phyloP scores from a whole-genome alignment of 2,113 vertebrate genomes.

The Ursus arctos region DNA sequence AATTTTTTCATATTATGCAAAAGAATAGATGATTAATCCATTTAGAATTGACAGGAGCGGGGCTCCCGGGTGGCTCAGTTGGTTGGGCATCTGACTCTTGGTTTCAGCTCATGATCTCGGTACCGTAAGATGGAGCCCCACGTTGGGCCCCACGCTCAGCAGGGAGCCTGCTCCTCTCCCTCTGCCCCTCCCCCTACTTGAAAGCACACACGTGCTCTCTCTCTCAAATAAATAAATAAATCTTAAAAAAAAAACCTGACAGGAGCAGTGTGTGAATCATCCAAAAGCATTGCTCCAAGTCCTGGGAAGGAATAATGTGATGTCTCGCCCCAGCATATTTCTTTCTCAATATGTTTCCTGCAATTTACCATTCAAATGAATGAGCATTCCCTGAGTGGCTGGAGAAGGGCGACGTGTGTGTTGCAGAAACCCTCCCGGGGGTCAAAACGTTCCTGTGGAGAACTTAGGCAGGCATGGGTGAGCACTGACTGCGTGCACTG shows the following conservation, averaged over 20 bases:
- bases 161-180: neutral
- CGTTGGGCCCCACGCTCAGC: rapidly evolving
- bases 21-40: slow-evolving; percentile 65
- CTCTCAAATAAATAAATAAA: neutral
- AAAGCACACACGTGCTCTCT: rapidly evolving
- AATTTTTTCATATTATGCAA: slow-evolving; percentile 36
- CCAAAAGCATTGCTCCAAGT: slow-evolving; percentile 6
- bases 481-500: neutral
- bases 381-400: neutral
- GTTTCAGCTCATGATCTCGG: neutral
- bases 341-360: slow-evolving; percentile 54
- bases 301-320: slow-evolving; percentile 44
- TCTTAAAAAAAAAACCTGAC: neutral
- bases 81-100: neutral
- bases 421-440: neutral
- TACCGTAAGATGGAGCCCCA: neutral
- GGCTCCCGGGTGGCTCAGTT: neutral
- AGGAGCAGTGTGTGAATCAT: neutral
- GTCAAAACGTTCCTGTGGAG: neutral
- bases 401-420: neutral
- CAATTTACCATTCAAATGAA: slow-evolving; percentile 40
- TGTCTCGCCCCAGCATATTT: neutral
- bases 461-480: neutral
- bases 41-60: slow-evolving; percentile 6
- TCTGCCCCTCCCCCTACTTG: neutral